Evolutionary conservation across 2,888 invertebrate genomes (phyloP).

Genomic region (Bombylius discolor): DNA sequence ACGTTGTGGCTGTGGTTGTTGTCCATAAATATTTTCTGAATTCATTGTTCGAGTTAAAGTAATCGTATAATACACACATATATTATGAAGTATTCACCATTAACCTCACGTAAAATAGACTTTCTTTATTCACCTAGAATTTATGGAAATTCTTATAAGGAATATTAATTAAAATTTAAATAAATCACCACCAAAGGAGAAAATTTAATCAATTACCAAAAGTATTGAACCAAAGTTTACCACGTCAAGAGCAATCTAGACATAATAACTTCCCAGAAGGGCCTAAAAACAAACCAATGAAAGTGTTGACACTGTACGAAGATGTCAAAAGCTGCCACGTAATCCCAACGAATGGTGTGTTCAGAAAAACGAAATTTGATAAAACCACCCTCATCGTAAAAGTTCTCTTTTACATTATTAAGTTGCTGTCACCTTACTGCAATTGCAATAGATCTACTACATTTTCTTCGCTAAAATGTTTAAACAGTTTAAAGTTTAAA

Average conservation of each 20-base stretch:
- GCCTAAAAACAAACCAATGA: neutral
- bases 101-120: neutral
- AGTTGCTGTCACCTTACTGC: too few species aligned
- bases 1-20: constrained; percentile 19
- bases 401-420: too few species aligned
- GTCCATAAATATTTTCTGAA: constrained; percentile 29
- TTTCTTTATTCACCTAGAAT: neutral
- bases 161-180: too few species aligned
- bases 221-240: neutral
- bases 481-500: too few species aligned
- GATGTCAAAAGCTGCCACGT: neutral
- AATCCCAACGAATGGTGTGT: neutral
- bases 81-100: too few species aligned
- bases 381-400: too few species aligned
- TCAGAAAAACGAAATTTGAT: too few species aligned
- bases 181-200: too few species aligned
- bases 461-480: too few species aligned
- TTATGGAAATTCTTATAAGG: too few species aligned
- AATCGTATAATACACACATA: too few species aligned
- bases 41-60: constrained; percentile 20
- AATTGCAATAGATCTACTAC: too few species aligned
- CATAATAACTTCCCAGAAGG: neutral
- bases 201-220: neutral
- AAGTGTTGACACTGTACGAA: neutral
- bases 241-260: neutral